A percentile compares a stretch with the other conserved stretches of the same genome.
phyloP scores from a whole-genome alignment of 2,797 vertebrate genomes.

The Catamblyrhynchus diadema region DNA sequence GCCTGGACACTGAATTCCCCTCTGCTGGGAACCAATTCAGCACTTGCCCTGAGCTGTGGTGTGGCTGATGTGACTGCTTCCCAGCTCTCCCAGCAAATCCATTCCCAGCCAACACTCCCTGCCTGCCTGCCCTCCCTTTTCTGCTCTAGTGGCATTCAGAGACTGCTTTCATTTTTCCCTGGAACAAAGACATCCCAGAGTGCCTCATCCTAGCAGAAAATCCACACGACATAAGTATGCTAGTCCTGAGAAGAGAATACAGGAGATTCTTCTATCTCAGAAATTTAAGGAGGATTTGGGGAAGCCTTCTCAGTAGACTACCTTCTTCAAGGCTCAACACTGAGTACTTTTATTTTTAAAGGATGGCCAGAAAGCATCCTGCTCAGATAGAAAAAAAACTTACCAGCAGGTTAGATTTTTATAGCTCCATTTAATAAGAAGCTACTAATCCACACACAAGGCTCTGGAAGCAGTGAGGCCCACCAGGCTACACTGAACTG shows the following conservation, averaged over 20 bases:
- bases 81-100: neutral
- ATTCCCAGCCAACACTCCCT: neutral
- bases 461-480: neutral
- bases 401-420: neutral
- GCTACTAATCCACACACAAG: neutral
- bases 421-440: neutral
- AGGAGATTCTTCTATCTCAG: neutral
- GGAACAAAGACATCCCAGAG: neutral
- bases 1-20: neutral
- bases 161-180: neutral
- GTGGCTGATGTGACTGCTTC: neutral
- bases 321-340: neutral
- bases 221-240: neutral
- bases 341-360: neutral
- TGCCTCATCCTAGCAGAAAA: neutral
- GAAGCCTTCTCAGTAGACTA: neutral
- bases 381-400: neutral
- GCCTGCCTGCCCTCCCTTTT: neutral
- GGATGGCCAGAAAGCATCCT: neutral
- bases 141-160: neutral
- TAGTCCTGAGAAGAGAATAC: neutral
- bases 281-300: neutral
- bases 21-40: neutral
- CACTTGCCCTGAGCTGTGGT: neutral
- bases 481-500: neutral